These are phyloP conservation scores for Nematostella vectensis DNA, from an alignment of 92 coral and sea anemone species.

Conservation along the genomic window DNA sequence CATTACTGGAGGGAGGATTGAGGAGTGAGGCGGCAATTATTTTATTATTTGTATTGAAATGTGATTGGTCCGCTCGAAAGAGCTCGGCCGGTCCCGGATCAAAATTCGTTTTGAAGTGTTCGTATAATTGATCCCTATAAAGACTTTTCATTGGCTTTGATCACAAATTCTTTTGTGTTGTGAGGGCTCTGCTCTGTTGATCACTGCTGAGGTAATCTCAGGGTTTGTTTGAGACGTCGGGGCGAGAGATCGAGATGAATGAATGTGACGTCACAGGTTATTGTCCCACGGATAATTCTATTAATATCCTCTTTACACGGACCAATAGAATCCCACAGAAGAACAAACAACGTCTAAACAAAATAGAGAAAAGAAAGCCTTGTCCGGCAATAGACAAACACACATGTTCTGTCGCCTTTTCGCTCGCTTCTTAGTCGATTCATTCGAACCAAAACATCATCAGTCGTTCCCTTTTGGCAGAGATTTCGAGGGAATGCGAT, in stretches of 20 bases:
- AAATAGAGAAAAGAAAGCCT: slow-evolving; percentile 12
- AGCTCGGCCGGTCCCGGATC: too few relatives aligned
- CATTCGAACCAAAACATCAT: background rate
- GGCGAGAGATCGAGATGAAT: slow-evolving; percentile 4
- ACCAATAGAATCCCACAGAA: slow-evolving; percentile 28
- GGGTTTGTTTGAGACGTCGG: slow-evolving; percentile 5
- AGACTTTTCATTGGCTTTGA: slow-evolving; percentile 26
- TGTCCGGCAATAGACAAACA: slow-evolving; percentile 23
- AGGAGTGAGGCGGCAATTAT: too few relatives aligned
- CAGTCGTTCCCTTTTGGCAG: background rate
- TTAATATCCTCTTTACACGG: slow-evolving; percentile 8
- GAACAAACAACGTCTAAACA: slow-evolving; percentile 12
- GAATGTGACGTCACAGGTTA: slow-evolving; percentile 14
- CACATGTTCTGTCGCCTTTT: slow-evolving; percentile 17
- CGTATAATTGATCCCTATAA: slow-evolving; percentile 34
- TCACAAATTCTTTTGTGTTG: slow-evolving; percentile 19
- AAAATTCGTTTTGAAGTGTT: slow-evolving; percentile 23
- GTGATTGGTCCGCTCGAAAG: too few relatives aligned
- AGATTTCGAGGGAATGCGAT: background rate
- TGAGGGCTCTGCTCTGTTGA: slow-evolving; percentile 2
- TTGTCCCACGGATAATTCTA: slow-evolving; percentile 5
- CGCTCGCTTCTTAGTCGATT: background rate
- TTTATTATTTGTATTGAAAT: too few relatives aligned
- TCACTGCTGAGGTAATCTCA: slow-evolving; percentile 21
- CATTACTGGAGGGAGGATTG: too few relatives aligned